phyloP scores from a whole-genome alignment of 2,113 vertebrate species.

The Todiramphus chloris region DNA sequence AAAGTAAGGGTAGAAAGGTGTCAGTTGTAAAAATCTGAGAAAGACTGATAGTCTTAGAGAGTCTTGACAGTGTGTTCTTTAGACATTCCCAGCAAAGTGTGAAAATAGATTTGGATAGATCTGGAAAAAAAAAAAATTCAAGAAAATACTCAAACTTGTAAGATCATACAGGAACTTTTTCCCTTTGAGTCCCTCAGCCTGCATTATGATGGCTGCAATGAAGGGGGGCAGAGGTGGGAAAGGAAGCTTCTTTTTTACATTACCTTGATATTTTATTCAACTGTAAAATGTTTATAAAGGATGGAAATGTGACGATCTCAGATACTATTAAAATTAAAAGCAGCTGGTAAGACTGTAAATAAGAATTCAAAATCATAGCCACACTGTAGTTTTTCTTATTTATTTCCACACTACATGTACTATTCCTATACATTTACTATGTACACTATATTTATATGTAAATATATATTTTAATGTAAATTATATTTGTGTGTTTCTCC shows the following conservation, averaged over 20 bases:
- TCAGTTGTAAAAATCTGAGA: neutral
- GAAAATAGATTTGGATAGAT: neutral
- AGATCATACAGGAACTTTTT: neutral
- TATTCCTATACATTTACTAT: neutral
- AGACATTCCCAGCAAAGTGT: neutral
- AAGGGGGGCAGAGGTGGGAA: neutral
- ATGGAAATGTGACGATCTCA: neutral
- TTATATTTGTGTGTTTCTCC: neutral
- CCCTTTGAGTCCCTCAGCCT: neutral
- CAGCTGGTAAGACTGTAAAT: neutral
- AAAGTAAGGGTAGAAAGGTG: neutral
- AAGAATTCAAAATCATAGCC: neutral
- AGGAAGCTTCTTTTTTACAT: neutral
- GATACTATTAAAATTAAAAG: neutral
- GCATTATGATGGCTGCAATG: neutral
- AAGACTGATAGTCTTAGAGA: neutral
- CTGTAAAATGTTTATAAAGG: neutral
- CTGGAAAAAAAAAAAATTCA: neutral
- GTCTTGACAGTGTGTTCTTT: neutral
- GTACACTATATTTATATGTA: neutral
- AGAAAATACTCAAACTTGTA: neutral
- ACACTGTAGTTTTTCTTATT: neutral
- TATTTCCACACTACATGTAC: neutral
- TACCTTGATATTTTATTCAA: neutral
- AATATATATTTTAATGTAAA: neutral